These are phyloP conservation scores for Nomada flava DNA, from an alignment of 2,888 invertebrate species.

Conservation along the genomic window DNA sequence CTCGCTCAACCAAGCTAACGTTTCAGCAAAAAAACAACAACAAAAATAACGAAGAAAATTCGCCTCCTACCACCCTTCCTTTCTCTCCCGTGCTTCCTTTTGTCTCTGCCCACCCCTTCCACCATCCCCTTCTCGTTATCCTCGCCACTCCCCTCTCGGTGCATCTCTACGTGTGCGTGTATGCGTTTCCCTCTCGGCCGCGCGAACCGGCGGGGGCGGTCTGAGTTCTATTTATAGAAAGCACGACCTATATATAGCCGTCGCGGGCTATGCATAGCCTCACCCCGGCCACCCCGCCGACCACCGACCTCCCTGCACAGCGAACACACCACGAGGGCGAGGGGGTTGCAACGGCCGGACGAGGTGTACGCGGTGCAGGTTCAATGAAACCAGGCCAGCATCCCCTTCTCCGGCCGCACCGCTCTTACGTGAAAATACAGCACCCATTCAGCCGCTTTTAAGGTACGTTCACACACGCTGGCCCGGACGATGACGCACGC, in stretches of 20 bases:
- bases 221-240: constrained; percentile 83
- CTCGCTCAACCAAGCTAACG: too few relatives aligned
- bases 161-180: background rate
- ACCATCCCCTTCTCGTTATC: background rate
- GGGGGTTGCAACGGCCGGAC: constrained; percentile 49
- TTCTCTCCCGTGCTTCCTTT: background rate
- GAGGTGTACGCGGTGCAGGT: constrained; percentile 75
- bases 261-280: constrained; percentile 82
- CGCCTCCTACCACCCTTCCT: background rate
- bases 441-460: constrained; percentile 72
- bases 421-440: constrained; percentile 76
- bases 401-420: constrained; percentile 60
- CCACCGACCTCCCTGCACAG: constrained; percentile 68
- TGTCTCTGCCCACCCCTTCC: background rate
- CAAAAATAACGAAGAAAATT: too few relatives aligned
- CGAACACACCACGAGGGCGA: constrained; percentile 57
- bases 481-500: constrained; percentile 59
- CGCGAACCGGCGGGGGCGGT: constrained; percentile 57
- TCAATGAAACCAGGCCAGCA: constrained; percentile 82
- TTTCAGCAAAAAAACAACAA: too few relatives aligned
- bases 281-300: constrained; percentile 67
- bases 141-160: background rate
- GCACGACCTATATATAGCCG: constrained; percentile 82
- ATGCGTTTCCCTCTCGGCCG: constrained; percentile 24
- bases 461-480: constrained; percentile 66